Evolutionary conservation across 2,888 invertebrate genomes (phyloP), one percentile per base, ranked within the genome.

Genomic region (Thereva unica): DNA sequence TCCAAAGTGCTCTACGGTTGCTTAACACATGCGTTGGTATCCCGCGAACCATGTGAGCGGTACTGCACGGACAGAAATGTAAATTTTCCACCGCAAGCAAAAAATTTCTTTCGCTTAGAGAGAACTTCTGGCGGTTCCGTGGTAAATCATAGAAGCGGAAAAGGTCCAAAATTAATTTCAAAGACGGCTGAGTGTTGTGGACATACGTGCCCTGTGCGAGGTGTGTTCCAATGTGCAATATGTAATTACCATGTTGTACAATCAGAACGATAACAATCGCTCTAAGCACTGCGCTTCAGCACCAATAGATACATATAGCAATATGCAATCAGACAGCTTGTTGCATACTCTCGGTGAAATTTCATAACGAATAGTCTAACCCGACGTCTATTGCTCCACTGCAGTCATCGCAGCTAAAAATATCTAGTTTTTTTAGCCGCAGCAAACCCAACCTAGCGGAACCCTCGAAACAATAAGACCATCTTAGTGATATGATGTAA

Each of bases 121-220:
- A 40, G 47, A 38, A 47, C 2, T 10, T 10, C 47, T 23, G 12
- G 49, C 47, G 37, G 47, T 23, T 23, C 23, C 23, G 23, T 34
- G 47, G 59, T 59, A 35, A 59, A 59, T 47, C 59, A 59, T 37
- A 47, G 59, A 59, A 47, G 47, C 49, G 59, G 59, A 59, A 59
- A 59, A 59, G 38, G 23, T 38, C 59, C 35, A 45, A 47, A 59
- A 59, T 35, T 47, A 10, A 23, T 2, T 23, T 23, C 23, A 23
- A 23, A 23, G 23, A 23, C 1, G 23, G 23, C 23, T 23, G 23
- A 23, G 23, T 23, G 23, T 23, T 23, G 23, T 23, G 23, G 23
- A 23, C 23, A 23, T 23, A 23, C 23, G 23, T 23, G 23, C 23
- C 23, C 23, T 23, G 23, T 23, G 23, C 23, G 23, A 23, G 23